A percentile compares a stretch with the other conserved stretches of the same genome.
These are phyloP conservation scores for Hemibates koningsi DNA, from an alignment of 2,113 vertebrate species.

Conservation along the genomic window DNA sequence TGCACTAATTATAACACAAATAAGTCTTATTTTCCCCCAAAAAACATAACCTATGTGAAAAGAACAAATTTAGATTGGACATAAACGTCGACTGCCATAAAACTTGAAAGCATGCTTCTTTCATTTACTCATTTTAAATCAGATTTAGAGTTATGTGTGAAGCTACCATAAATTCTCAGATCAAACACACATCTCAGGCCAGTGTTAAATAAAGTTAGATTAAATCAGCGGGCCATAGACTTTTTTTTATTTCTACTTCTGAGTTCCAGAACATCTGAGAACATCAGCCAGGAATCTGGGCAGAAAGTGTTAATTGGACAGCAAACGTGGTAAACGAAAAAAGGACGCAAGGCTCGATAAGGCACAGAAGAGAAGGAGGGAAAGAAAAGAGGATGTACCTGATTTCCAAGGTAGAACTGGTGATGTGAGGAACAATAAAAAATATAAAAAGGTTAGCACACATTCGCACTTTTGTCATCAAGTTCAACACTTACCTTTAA, in stretches of 20 bases:
- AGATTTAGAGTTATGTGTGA: neutral
- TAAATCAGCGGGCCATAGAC: neutral
- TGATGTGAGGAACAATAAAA: constrained; percentile 80
- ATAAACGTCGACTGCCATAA: neutral
- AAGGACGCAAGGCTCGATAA: constrained; percentile 21
- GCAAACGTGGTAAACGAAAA: constrained; percentile 31
- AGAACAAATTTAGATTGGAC: neutral
- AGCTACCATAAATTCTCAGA: neutral
- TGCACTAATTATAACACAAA: neutral
- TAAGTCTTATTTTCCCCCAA: neutral
- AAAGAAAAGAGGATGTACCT: constrained; percentile 79
- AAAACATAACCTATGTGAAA: neutral
- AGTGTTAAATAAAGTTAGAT: neutral
- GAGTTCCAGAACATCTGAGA: constrained; percentile 58
- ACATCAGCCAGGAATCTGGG: constrained; percentile 36
- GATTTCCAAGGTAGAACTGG: constrained; percentile 99
- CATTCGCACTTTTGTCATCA: neutral
- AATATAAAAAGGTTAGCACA: constrained; percentile 59
- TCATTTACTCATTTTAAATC: neutral
- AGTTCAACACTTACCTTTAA: constrained; percentile 3
- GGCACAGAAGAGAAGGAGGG: constrained; percentile 10
- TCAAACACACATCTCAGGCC: neutral
- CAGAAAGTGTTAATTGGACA: constrained; percentile 50
- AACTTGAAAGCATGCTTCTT: neutral
- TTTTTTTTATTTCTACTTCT: constrained; percentile 56